Conservation (phyloP, 2,888 invertebrate species). For the Vanessa cardui region DNA sequence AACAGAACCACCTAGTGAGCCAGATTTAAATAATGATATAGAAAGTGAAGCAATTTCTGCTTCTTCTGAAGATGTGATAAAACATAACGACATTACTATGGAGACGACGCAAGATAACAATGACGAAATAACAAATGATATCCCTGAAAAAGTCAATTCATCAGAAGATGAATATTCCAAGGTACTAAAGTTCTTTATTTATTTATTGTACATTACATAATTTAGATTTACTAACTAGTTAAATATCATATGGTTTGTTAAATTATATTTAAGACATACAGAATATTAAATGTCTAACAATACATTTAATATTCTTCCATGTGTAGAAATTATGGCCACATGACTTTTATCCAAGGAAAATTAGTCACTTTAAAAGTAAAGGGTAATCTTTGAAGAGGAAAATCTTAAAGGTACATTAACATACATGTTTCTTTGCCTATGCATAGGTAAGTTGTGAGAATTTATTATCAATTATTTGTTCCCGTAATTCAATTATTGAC, state of each 20-base stretch:
- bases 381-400: constrained; percentile 27
- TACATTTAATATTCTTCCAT: constrained; percentile 33
- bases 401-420: constrained; percentile 21
- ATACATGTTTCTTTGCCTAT: constrained; percentile 20
- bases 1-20: constrained; percentile 46
- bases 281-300: constrained; percentile 33
- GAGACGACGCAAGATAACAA: constrained; percentile 40
- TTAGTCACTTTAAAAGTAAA: constrained; percentile 27
- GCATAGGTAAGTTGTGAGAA: constrained; percentile 24
- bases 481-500: constrained; percentile 1
- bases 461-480: constrained; percentile 19
- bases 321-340: constrained; percentile 32
- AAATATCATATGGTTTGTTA: constrained; percentile 11
- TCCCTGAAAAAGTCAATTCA: constrained; percentile 18
- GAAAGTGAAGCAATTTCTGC: constrained; percentile 49
- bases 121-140: constrained; percentile 24
- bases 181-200: constrained; percentile 20
- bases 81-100: constrained; percentile 15
- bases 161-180: constrained; percentile 16
- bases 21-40: constrained; percentile 46
- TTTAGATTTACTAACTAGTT: constrained; percentile 11
- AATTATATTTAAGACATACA: constrained; percentile 27
- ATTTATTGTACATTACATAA: neutral
- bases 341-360: constrained; percentile 28
- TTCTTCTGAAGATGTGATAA: constrained; percentile 21